A percentile compares a stretch with the other conserved stretches of the same genome.
Evolutionary conservation across 1,140 invertebrate species (phyloP).

Genomic region (Melanaphis sacchari): DNA sequence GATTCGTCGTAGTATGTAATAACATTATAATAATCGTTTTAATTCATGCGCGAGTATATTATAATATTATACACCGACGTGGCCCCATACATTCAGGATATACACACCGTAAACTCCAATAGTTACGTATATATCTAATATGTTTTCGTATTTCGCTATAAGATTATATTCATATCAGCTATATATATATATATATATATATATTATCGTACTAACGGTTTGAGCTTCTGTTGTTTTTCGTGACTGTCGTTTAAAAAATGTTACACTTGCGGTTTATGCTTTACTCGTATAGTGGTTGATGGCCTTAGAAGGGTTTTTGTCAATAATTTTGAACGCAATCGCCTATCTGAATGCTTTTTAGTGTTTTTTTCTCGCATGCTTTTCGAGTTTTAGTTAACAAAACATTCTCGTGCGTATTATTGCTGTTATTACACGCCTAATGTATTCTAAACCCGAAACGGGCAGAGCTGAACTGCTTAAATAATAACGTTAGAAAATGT

Average conservation of each 20-base stretch:
- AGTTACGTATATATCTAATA: not conserved
- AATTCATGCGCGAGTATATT: not conserved
- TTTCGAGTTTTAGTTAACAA: not conserved
- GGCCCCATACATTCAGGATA: not conserved
- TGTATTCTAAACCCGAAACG: slow-evolving; percentile 11
- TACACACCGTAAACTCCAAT: not conserved
- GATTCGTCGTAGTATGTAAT: too few relatives aligned
- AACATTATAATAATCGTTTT: not conserved
- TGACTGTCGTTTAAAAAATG: too few relatives aligned
- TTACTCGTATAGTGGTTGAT: too few relatives aligned
- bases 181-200: not conserved
- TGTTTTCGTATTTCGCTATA: not conserved
- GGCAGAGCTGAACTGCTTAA: not conserved
- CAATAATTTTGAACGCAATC: too few relatives aligned
- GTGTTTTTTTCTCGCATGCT: not conserved
- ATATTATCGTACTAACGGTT: not conserved
- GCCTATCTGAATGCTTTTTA: not conserved
- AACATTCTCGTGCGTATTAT: not conserved
- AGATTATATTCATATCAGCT: not conserved
- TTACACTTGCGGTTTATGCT: too few relatives aligned
- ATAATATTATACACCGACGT: too few relatives aligned
- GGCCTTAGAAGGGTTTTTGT: too few relatives aligned
- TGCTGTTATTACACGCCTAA: not conserved
- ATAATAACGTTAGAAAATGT: slow-evolving; percentile 24
- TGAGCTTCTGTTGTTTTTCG: not conserved